phyloP scores from a whole-genome alignment of 2,888 invertebrate genomes.

The Drosophila longiperda region DNA sequence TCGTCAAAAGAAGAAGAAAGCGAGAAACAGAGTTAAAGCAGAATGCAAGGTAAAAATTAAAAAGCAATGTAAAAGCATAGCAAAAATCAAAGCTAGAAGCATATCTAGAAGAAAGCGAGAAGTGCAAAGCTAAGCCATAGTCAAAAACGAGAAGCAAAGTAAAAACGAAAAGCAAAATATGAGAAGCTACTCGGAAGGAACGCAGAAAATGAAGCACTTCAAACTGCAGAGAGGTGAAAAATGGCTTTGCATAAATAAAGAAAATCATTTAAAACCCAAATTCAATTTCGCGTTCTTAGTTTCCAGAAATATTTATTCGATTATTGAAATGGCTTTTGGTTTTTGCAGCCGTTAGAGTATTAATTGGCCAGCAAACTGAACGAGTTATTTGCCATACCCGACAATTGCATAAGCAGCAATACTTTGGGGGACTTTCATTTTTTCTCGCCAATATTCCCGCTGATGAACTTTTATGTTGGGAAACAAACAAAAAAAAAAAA shows the following conservation, averaged over 20 bases:
- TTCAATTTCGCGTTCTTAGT: background rate
- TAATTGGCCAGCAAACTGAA: conserved; percentile 21
- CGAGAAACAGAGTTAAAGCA: background rate
- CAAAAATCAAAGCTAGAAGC: background rate
- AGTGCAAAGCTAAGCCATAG: background rate
- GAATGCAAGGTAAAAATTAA: background rate
- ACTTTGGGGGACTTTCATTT: conserved; percentile 62
- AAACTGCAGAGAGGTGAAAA: background rate
- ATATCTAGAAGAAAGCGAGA: background rate
- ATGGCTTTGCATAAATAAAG: background rate
- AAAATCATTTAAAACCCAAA: background rate
- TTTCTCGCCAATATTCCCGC: conserved; percentile 75
- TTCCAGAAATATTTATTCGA: background rate
- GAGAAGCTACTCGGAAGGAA: background rate
- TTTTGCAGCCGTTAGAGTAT: background rate
- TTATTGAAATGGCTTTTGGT: background rate
- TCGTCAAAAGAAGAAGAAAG: background rate
- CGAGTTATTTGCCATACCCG: conserved; percentile 24
- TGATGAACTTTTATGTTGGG: conserved; percentile 75
- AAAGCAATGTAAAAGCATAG: background rate
- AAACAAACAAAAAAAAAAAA: conserved; percentile 41
- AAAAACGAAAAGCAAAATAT: background rate
- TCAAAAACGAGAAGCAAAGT: background rate
- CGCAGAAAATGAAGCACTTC: background rate
- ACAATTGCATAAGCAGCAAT: conserved; percentile 22